Conservation (phyloP, 1,140 invertebrate species). For the Brachionus asplanchnoidis region DNA sequence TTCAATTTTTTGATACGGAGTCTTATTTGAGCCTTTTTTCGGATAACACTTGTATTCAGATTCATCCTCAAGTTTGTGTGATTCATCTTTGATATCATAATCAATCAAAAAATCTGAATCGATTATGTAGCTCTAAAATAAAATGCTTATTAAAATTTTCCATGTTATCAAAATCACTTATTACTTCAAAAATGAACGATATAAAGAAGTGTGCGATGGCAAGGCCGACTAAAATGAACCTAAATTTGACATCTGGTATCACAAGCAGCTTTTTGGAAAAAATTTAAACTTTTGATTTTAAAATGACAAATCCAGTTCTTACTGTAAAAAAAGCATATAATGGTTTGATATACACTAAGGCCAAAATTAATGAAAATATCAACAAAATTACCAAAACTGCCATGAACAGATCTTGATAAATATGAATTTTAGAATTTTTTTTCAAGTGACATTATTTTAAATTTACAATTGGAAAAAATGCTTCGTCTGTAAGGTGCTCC, state of each 20-base stretch:
- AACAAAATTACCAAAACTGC: background rate
- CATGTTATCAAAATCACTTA: background rate
- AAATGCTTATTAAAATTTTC: background rate
- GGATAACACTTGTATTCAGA: conserved; percentile 5
- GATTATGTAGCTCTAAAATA: conserved; percentile 24
- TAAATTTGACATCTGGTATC: conserved; percentile 35
- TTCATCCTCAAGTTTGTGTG: background rate
- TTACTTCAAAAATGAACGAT: conserved; percentile 36
- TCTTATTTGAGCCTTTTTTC: conserved; percentile 17
- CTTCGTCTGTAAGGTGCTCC: conserved; percentile 33
- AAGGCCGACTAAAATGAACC: conserved; percentile 15
- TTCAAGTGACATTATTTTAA: background rate
- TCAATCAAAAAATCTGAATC: conserved; percentile 26
- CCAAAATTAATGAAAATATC: background rate
- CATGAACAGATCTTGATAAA: conserved; percentile 2
- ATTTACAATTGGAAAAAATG: conserved; percentile 40
- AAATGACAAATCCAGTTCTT: background rate
- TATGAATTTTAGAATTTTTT: background rate
- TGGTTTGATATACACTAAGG: background rate
- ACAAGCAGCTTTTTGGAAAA: background rate
- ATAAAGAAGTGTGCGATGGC: conserved; percentile 6
- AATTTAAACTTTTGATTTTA: background rate
- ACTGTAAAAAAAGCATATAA: background rate
- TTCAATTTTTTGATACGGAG: conserved; percentile 35
- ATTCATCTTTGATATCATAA: conserved; percentile 29